phyloP scores from a whole-genome alignment of 2,113 vertebrate species.

The Zosterops lateralis region DNA sequence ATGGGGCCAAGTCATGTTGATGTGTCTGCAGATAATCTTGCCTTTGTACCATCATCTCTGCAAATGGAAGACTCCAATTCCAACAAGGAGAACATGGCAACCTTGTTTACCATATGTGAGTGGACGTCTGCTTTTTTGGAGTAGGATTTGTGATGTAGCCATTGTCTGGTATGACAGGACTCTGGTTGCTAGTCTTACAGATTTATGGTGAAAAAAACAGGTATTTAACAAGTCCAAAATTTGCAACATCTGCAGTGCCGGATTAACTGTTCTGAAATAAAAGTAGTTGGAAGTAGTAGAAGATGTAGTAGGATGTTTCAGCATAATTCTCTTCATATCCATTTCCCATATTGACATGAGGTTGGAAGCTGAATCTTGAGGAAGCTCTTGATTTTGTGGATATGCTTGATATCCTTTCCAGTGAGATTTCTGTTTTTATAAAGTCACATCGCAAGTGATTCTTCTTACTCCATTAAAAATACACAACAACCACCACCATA shows the following conservation, averaged over 20 bases:
- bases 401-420: neutral
- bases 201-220: neutral
- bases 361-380: neutral
- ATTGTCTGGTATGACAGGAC: neutral
- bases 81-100: constrained; percentile 93
- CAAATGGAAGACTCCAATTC: constrained; percentile 92
- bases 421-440: neutral
- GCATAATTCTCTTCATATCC: neutral
- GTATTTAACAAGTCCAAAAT: neutral
- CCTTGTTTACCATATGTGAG: constrained; percentile 93
- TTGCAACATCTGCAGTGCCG: neutral
- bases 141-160: neutral
- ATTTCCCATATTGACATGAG: neutral
- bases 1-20: constrained; percentile 82
- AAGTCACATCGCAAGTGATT: neutral
- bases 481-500: neutral
- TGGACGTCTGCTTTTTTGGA: constrained; percentile 37
- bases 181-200: neutral
- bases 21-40: constrained; percentile 87
- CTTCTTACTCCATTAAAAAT: neutral
- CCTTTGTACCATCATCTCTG: constrained; percentile 88
- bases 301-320: neutral
- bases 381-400: neutral
- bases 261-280: neutral
- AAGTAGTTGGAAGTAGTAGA: neutral